Base-by-base conservation (phyloP, 2,888 invertebrate species). In the Parascotia fuliginaria region DNA sequence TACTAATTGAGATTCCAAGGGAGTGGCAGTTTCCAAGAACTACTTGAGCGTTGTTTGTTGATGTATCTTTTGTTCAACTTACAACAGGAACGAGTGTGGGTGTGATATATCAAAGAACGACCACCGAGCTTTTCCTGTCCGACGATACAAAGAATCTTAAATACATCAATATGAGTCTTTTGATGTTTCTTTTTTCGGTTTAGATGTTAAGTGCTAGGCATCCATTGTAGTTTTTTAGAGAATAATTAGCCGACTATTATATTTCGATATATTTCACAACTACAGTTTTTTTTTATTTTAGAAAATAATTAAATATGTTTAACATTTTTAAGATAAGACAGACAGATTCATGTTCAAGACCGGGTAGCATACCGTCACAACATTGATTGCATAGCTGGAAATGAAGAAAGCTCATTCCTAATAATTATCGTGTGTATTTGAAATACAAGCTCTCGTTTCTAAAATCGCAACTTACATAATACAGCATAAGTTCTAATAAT, bases 21-120 rank as follows among this genome's bases (percentile, higher is more conserved):
- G 55, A 54, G 62, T 58, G 60, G 65, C 57, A 50, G 59, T 60
- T 84, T 81, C 81, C 68, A 24, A 71, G 82, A 83, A 84, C 55
- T 60, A 56, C 64, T 72, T 73, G 62, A 73, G 65, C 65, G 70
- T 60, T 79, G 77, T 74, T 63, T 70, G 60, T 74, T 77, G 65
- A 66, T 64, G 57, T 73, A 65, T 65, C 74, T 75, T 74, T 79
- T 72, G 75, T 77, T 69, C 58, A 55, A 42, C 60, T 61, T 45
- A 54, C 69, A 70, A 69, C 68, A 55, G 49, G 58, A 64, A 57
- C 56, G 65, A 66, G 57, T 58, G 72, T 71, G 66, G 65, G 65
- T 65, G 69, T 70, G 65, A 50, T 59, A 55, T 60, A 70, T 71
- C 65, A 73, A 77, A 77, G 69, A 63, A 58, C 54, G 60, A 56